These are phyloP conservation scores for Hipparchia semele DNA, from an alignment of 2,888 invertebrate genomes.

Conservation along the genomic window DNA sequence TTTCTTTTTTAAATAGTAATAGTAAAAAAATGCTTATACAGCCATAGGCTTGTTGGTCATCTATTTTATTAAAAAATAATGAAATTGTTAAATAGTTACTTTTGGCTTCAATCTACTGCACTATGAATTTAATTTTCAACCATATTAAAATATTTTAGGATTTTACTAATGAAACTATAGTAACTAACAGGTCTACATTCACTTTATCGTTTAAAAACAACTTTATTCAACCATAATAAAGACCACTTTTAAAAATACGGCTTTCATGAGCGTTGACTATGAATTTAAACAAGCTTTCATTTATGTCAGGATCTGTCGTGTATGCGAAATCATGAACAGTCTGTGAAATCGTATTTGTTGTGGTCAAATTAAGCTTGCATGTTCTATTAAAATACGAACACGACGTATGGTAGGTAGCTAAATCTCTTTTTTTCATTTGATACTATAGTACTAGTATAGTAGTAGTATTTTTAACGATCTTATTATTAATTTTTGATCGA, in stretches of 20 bases:
- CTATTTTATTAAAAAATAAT: too few species aligned
- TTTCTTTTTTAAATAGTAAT: background rate
- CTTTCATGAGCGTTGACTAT: slow-evolving; percentile 30
- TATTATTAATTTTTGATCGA: background rate
- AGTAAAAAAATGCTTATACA: too few species aligned
- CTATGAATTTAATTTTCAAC: too few species aligned
- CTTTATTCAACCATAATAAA: slow-evolving; percentile 21
- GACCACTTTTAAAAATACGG: slow-evolving; percentile 18
- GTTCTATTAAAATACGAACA: slow-evolving; percentile 25
- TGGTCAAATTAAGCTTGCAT: slow-evolving; percentile 35
- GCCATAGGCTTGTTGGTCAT: too few species aligned
- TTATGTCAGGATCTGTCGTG: slow-evolving; percentile 48
- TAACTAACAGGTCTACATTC: background rate
- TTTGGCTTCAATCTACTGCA: too few species aligned
- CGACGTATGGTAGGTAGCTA: background rate
- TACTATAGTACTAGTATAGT: background rate
- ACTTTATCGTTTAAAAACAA: slow-evolving; percentile 36
- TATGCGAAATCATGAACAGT: slow-evolving; percentile 46
- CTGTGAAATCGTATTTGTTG: slow-evolving; percentile 42
- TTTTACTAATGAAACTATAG: background rate
- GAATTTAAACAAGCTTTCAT: slow-evolving; percentile 47
- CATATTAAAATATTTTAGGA: too few species aligned
- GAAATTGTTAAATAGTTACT: too few species aligned
- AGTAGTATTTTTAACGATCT: background rate
- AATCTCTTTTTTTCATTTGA: background rate